Base-by-base conservation (phyloP, 2,888 invertebrate genomes). In the Sphecodes monilicornis region DNA sequence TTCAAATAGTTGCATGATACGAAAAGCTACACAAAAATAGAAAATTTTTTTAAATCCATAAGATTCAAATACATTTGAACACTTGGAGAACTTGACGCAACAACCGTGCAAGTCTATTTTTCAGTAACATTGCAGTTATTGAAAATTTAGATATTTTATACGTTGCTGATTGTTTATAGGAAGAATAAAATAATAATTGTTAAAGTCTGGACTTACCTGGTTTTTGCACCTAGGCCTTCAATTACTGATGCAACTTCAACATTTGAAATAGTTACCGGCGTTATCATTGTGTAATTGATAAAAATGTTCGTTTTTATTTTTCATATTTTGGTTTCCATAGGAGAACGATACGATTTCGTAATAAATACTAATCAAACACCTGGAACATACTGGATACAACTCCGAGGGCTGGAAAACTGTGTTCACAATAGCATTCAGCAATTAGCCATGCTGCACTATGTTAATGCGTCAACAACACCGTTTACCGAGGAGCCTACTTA, bases 311-410 rank as follows among this genome's bases (percentile, higher is more conserved):
- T 29, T 57, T 5, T 11, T 26, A 57, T 26, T 29, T 60, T 29
- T 6, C 57, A 29, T 6, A 16, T 16, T 29, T 60, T 16, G 29
- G 29, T 39, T 39, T 13, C 5, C 18, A 79, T 95, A 95, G 97
- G 97, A 0, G 97, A 97, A 90, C 95, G 97, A 41, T 96, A 96
- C 94, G 97, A 97, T 86, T 96, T 96, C 5, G 95, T 96, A 0
- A 92, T 97, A 18, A 93, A 93, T 60, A 95, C 96, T 1, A 94
- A 95, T 84, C 95, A 95, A 85, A 89, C 92, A 0, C 90, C 93
- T n/a, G 95, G 93, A 16, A 94, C 95, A 10, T 96, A 96, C 90
- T 96, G 96, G 96, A 95, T 96, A 77, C 95, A 95, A 84, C 94
- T 95, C 26, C 93, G 95, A 71, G 96, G 95, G 29, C 91, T 95